Evolutionary conservation across 2,797 vertebrate genomes (phyloP).

Genomic region (Rhinatrema bivittatum): DNA sequence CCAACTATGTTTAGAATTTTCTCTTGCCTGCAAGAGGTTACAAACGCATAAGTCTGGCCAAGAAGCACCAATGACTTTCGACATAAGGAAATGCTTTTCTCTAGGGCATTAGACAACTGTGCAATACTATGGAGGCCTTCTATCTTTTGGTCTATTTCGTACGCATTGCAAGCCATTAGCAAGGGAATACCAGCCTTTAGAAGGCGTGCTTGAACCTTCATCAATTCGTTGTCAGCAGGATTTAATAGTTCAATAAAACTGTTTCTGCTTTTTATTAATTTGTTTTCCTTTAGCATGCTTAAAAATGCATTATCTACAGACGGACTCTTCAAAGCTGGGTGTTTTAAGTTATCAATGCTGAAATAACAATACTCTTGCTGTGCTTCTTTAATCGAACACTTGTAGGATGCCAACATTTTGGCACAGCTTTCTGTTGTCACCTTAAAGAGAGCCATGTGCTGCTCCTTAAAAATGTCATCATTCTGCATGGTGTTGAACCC

Average conservation of each 20-base stretch:
- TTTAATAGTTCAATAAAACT: conserved; percentile 64
- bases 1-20: conserved; percentile 59
- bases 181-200: conserved; percentile 54
- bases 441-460: conserved; percentile 56
- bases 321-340: conserved; percentile 54
- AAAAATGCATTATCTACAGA: conserved; percentile 62
- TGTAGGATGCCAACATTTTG: conserved; percentile 59
- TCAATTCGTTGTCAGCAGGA: conserved; percentile 60
- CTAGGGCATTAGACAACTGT: conserved; percentile 44
- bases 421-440: conserved; percentile 60
- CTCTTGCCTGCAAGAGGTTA: conserved; percentile 53
- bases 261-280: conserved; percentile 57
- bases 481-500: conserved; percentile 49
- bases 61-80: conserved; percentile 57
- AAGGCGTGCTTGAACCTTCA: conserved; percentile 57
- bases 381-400: conserved; percentile 45
- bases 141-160: conserved; percentile 52
- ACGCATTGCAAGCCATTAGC: conserved; percentile 62
- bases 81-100: conserved; percentile 56
- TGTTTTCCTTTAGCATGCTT: conserved; percentile 57
- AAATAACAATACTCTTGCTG: conserved; percentile 60
- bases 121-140: conserved; percentile 34
- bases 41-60: conserved; percentile 60
- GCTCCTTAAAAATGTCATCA: conserved; percentile 45
- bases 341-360: conserved; percentile 51